phyloP scores from a whole-genome alignment of 2,888 invertebrate species.

The Panopea generosa region DNA sequence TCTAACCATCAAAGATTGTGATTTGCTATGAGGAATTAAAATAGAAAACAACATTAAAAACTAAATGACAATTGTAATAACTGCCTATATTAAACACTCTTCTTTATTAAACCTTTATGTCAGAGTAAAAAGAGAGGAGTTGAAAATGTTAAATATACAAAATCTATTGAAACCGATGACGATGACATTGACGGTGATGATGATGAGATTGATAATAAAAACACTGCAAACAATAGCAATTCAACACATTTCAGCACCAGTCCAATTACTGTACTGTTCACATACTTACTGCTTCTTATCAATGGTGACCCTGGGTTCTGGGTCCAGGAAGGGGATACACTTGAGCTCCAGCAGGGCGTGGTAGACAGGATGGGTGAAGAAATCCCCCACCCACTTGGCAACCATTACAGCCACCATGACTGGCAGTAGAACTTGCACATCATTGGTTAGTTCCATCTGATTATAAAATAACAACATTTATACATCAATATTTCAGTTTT shows the following conservation, averaged over 20 bases:
- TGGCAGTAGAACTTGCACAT: slow-evolving; percentile 85
- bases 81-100: too few species aligned
- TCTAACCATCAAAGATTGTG: too few species aligned
- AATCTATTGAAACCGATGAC: not conserved
- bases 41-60: too few species aligned
- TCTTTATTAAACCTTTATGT: too few species aligned
- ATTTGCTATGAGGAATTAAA: too few species aligned
- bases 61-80: too few species aligned
- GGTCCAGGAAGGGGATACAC: slow-evolving; percentile 85
- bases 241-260: too few species aligned
- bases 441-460: slow-evolving; percentile 86
- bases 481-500: too few species aligned
- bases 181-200: not conserved
- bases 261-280: not conserved
- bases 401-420: slow-evolving; percentile 86
- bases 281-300: slow-evolving; percentile 63
- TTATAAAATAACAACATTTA: not conserved
- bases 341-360: slow-evolving; percentile 86
- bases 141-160: too few species aligned
- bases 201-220: not conserved
- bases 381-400: slow-evolving; percentile 86
- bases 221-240: too few species aligned
- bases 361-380: slow-evolving; percentile 85
- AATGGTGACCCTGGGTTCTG: slow-evolving; percentile 81
- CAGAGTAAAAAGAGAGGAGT: too few species aligned